Evolutionary conservation across 2,888 invertebrate genomes (phyloP), one percentile per base, ranked within the genome.

Genomic region (Deroplatys truncata): DNA sequence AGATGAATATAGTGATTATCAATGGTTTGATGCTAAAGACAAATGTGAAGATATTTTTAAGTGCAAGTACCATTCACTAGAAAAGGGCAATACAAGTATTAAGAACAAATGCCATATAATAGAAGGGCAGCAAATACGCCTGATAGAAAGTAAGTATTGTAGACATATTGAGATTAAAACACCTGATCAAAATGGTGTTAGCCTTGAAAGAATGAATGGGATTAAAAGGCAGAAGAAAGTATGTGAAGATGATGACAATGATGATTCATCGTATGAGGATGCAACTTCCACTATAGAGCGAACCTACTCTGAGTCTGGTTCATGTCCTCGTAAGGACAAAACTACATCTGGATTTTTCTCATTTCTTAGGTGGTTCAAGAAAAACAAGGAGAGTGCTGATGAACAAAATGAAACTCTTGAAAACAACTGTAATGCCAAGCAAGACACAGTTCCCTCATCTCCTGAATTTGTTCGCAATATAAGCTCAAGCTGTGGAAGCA

Each of bases 311-410:
- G 83, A 84, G 28, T 88, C 90, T 84, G 90, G 89, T 49, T 91
- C 91, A 82, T 88, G 88, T 10, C 88, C 90, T 31, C 91, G 91
- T 25, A 90, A 90, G 87, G 91, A 91, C 28, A 91, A 91, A 84
- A 88, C 88, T 29, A 85, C 89, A 31, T 94, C 93, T 92, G 94
- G 94, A 89, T 93, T 95, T 91, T 95, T 95, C 92, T 96, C 96
- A 89, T 94, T 97, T 92, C 95, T 97, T 92, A 95, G 95, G 93
- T 97, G 97, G 97, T 95, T 97, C 92, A 96, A 96, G 91, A 95
- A 96, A 91, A 94, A 94, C 91, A 94, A 95, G 91, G 91, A 91
- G 88, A 92, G 90, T 20, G 90, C 91, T 83, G 89, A 88, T 82
- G 90, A 89, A n/a, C 85, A 16, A 25, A 49, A 31, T 84, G 89